A percentile compares a stretch with the other conserved stretches of the same genome.
phyloP scores from a whole-genome alignment of 2,888 invertebrate species.

The Schrankia costaestrigalis region DNA sequence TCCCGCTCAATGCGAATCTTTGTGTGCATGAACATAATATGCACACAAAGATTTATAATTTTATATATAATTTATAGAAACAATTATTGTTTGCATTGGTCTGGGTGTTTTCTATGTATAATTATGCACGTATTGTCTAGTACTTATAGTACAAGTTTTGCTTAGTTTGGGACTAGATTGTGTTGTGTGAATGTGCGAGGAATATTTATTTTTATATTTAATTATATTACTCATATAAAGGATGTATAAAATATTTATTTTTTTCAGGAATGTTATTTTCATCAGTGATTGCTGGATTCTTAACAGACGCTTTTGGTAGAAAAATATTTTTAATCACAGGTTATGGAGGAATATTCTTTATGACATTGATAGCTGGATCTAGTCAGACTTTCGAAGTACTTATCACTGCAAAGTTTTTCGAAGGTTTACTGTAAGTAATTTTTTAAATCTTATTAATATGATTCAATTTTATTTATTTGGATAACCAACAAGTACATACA shows the following conservation, averaged over 20 bases:
- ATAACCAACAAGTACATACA: background rate
- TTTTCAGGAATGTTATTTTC: slow-evolving; percentile 62
- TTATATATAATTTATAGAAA: no score
- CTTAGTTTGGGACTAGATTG: no score
- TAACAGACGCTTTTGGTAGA: slow-evolving; percentile 64
- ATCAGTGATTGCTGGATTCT: slow-evolving; percentile 55
- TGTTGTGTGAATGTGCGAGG: no score
- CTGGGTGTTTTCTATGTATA: no score
- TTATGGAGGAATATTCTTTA: slow-evolving; percentile 48
- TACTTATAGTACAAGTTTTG: no score
- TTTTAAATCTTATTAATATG: background rate
- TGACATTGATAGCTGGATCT: slow-evolving; percentile 44
- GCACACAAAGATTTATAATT: no score
- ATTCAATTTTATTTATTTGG: background rate
- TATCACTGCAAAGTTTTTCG: slow-evolving; percentile 54
- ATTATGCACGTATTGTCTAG: no score
- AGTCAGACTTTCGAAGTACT: slow-evolving; percentile 57
- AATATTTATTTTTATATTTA: no score
- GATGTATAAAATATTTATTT: background rate
- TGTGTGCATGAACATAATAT: no score
- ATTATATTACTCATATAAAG: background rate
- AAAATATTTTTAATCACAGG: slow-evolving; percentile 53
- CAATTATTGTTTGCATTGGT: no score
- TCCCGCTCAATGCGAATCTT: no score
- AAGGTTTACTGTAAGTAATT: slow-evolving; percentile 59